Base-by-base conservation (phyloP, 2,113 vertebrate genomes). In the Montifringilla adamsi region DNA sequence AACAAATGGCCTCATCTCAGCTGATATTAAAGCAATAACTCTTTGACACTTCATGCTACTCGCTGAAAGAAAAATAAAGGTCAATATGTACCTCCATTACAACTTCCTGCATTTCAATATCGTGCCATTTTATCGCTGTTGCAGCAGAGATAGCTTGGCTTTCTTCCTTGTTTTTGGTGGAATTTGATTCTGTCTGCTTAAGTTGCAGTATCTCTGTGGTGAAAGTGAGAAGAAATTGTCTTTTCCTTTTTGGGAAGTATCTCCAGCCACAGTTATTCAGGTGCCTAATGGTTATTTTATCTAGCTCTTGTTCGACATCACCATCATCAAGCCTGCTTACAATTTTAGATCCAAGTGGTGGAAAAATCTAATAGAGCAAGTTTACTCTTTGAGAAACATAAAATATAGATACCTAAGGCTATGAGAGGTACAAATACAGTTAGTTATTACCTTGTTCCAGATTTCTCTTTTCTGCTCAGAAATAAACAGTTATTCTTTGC, bases 21-120 rank as follows among this genome's bases (percentile, higher is more conserved):
- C 80, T 93, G 89, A 97, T 98, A 98, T 98, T 98, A 98, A 98
- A 98, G 96, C 97, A 97, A 97, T 98, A 98, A 98, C 93, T 98
- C 97, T 96, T 96, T 97, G 97, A 97, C 93, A 95, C 96, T 95
- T 97, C 94, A 80, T 93, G 95, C 92, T 96, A 68, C 87, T 91
- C 90, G 37, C 94, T 92, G 95, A 91, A 97, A 96, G 95, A 96
- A 97, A 97, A 97, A 97, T 98, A 97, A 98, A 98, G 98, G 96
- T 97, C 96, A 97, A 95, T 98, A 96, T 94, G n/a, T 96, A 96
- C 97, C 95, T 97, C 97, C 91, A 84, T 98, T 98, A 97, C 96
- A 98, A 97, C 93, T 97, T 92, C 94, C 94, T 96, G n/a, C 95
- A 97, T 97, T 96, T 98, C 95, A 95, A 93, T 95, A 96, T 74